phyloP scores from a whole-genome alignment of 2,113 vertebrate genomes.

The Accipiter virgatus region DNA sequence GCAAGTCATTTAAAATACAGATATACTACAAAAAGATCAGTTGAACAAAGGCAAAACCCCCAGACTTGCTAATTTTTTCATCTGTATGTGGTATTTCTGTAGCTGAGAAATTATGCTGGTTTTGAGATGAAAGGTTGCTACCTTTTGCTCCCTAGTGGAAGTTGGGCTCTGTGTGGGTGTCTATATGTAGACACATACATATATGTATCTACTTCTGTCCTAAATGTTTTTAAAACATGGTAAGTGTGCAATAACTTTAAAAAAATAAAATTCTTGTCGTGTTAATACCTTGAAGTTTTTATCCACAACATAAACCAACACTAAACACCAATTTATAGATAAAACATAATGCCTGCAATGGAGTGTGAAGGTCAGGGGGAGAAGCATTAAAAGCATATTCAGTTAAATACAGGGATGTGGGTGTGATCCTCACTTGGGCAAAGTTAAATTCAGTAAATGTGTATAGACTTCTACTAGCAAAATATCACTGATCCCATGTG shows the following conservation, averaged over 20 bases:
- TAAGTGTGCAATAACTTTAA: not conserved
- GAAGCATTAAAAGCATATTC: constrained; percentile 34
- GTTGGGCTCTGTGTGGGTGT: not conserved
- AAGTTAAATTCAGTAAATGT: not conserved
- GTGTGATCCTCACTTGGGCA: not conserved
- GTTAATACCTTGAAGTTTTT: constrained; percentile 30
- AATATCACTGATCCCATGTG: not conserved
- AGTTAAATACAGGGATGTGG: constrained; percentile 16
- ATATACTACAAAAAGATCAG: not conserved
- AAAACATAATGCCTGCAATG: constrained; percentile 5
- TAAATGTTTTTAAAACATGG: not conserved
- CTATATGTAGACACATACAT: not conserved
- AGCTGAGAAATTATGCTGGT: not conserved
- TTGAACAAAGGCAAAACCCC: not conserved
- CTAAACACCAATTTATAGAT: constrained; percentile 61
- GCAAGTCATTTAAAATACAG: constrained; percentile 33
- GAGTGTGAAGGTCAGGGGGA: constrained; percentile 12
- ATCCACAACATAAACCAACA: constrained; percentile 29
- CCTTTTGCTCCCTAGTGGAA: not conserved
- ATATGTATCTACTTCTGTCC: not conserved
- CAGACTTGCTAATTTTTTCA: not conserved
- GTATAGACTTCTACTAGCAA: not conserved
- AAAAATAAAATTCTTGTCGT: not conserved
- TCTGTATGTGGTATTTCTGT: not conserved
- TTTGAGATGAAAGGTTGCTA: not conserved